phyloP scores from a whole-genome alignment of 2,113 vertebrate genomes.

The Scomber colias region DNA sequence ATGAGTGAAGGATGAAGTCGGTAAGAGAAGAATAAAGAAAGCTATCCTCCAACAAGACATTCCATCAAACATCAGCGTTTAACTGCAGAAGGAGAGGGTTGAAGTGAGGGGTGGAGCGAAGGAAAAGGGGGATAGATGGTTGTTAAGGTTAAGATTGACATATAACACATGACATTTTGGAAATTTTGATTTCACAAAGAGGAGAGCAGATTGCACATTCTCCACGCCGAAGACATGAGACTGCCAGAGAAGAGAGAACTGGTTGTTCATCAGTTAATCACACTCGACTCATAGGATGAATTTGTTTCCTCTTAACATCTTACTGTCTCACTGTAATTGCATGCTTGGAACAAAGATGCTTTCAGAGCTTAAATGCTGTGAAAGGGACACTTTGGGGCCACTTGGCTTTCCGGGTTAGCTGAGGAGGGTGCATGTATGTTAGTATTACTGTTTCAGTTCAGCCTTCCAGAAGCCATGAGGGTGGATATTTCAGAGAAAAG shows the following conservation, averaged over 20 bases:
- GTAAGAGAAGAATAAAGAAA: not conserved
- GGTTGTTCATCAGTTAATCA: conserved; percentile 27
- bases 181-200: conserved; percentile 1
- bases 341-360: conserved; percentile 24
- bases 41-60: not conserved
- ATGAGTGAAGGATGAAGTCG: not conserved
- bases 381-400: no score
- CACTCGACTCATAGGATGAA: not conserved
- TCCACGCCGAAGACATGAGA: conserved; percentile 49
- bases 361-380: not conserved
- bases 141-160: not conserved
- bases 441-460: not conserved
- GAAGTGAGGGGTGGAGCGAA: conserved; percentile 6
- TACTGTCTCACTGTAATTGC: not conserved
- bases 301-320: not conserved
- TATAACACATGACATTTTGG: conserved; percentile 43
- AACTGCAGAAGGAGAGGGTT: not conserved
- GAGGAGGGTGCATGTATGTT: not conserved
- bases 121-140: not conserved
- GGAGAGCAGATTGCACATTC: conserved; percentile 27
- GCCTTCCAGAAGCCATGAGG: not conserved
- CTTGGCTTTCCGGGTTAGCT: not conserved
- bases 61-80: not conserved
- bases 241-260: conserved; percentile 31
- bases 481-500: no score